These are phyloP conservation scores for Smittia sp. DNA, from an alignment of 2,888 invertebrate species.

Conservation along the genomic window DNA sequence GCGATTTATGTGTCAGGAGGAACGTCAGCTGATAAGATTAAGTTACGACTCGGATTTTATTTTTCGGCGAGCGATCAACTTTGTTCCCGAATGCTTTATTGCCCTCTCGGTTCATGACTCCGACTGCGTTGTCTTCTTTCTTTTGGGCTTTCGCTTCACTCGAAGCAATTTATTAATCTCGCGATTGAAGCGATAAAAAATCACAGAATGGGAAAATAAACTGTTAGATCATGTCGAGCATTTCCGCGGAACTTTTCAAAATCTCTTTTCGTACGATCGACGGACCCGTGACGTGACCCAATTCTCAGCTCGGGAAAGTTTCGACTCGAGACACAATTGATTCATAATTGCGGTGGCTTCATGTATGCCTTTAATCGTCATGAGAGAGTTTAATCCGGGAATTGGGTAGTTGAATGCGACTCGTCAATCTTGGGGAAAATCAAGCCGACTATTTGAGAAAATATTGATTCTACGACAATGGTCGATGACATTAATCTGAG, in stretches of 20 bases:
- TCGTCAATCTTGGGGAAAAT: background rate
- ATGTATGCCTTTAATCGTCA: background rate
- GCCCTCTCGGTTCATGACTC: background rate
- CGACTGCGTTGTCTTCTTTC: no score
- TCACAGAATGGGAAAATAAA: conserved; percentile 17
- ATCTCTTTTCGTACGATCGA: conserved; percentile 4
- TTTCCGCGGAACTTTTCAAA: conserved; percentile 2
- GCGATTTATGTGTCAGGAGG: no score
- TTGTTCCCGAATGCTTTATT: background rate
- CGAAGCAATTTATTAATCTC: no score
- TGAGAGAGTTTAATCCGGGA: background rate
- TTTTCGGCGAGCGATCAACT: no score
- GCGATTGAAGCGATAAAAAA: no score
- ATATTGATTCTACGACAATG: background rate
- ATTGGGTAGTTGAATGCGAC: background rate
- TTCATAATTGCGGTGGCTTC: background rate
- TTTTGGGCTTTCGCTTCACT: no score
- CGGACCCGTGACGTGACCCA: conserved; percentile 13
- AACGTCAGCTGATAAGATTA: no score
- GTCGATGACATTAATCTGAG: no score
- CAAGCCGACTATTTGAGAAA: background rate
- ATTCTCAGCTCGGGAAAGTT: background rate
- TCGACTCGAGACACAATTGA: background rate
- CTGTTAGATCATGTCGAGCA: conserved; percentile 27
- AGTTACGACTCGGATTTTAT: no score